phyloP scores from a whole-genome alignment of 2,888 invertebrate genomes.

The Acronicta aceris region DNA sequence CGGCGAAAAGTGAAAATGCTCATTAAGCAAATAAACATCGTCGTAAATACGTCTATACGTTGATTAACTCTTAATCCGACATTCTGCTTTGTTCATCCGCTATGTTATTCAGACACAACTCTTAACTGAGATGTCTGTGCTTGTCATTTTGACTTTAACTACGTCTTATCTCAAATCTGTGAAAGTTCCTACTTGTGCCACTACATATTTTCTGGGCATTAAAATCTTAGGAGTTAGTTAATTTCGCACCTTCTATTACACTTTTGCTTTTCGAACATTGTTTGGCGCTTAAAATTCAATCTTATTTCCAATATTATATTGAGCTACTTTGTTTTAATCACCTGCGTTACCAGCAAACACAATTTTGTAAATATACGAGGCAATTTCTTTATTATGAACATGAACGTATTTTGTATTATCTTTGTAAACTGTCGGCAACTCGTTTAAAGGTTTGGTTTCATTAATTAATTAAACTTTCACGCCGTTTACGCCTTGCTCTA shows the following conservation, averaged over 20 bases:
- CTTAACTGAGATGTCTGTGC: conserved; percentile 60
- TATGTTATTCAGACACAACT: conserved; percentile 32
- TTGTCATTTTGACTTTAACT: conserved; percentile 66
- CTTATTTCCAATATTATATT: conserved; percentile 35
- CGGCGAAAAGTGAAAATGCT: conserved; percentile 42
- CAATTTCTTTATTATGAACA: conserved; percentile 53
- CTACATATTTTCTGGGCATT: conserved; percentile 64
- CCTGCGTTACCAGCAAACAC: conserved; percentile 22
- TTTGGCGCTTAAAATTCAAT: conserved; percentile 50
- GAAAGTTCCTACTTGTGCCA: conserved; percentile 63
- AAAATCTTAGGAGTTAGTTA: conserved; percentile 64
- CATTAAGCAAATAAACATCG: conserved; percentile 41
- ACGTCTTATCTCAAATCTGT: conserved; percentile 62
- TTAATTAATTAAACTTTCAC: conserved; percentile 73
- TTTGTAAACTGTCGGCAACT: conserved; percentile 55
- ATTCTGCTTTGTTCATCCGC: conserved; percentile 36
- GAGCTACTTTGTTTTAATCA: conserved; percentile 22
- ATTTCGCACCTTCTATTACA: conserved; percentile 55
- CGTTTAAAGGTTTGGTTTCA: conserved; percentile 61
- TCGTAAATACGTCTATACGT: conserved; percentile 46
- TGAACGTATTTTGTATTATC: conserved; percentile 58
- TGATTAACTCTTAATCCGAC: conserved; percentile 42
- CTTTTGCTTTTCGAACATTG: conserved; percentile 35
- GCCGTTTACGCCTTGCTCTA: conserved; percentile 61
- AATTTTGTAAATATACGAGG: conserved; percentile 38